Percentiles rank a stretch among this genome's conserved stretches.
These are phyloP conservation scores for Boloria euphrosyne DNA, from an alignment of 2,888 invertebrate genomes.

Conservation along the genomic window DNA sequence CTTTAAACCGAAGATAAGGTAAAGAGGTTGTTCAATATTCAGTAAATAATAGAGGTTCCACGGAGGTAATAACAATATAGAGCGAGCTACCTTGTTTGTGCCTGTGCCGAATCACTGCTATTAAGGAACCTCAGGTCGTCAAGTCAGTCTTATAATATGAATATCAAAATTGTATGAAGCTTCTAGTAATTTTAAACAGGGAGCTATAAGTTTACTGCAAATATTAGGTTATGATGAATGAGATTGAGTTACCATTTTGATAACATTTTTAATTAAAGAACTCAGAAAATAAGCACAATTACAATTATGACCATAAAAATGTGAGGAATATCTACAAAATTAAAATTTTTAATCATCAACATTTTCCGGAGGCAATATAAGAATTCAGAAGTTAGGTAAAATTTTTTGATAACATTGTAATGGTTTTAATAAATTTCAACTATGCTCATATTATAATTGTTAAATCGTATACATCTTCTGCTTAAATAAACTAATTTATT, in stretches of 20 bases:
- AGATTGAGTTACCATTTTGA: too few relatives aligned
- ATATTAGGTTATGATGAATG: too few relatives aligned
- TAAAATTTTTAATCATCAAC: slow-evolving; percentile 34
- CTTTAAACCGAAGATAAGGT: slow-evolving; percentile 3
- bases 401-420: slow-evolving; percentile 11
- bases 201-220: too few relatives aligned
- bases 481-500: too few relatives aligned
- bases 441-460: not conserved
- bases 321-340: slow-evolving; percentile 25
- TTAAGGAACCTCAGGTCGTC: slow-evolving; percentile 30
- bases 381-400: slow-evolving; percentile 27
- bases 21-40: slow-evolving; percentile 20
- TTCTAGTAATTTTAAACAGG: too few relatives aligned
- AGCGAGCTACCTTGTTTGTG: slow-evolving; percentile 34
- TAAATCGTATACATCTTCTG: too few relatives aligned
- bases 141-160: slow-evolving; percentile 13
- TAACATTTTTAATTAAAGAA: too few relatives aligned
- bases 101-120: slow-evolving; percentile 41
- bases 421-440: slow-evolving; percentile 2
- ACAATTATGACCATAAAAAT: slow-evolving; percentile 18
- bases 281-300: not conserved
- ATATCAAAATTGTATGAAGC: not conserved
- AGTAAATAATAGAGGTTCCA: slow-evolving; percentile 32
- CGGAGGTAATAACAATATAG: slow-evolving; percentile 33
- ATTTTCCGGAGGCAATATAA: slow-evolving; percentile 25